These are phyloP conservation scores for Bembecia ichneumoniformis DNA, from an alignment of 2,888 invertebrate species.

Conservation along the genomic window DNA sequence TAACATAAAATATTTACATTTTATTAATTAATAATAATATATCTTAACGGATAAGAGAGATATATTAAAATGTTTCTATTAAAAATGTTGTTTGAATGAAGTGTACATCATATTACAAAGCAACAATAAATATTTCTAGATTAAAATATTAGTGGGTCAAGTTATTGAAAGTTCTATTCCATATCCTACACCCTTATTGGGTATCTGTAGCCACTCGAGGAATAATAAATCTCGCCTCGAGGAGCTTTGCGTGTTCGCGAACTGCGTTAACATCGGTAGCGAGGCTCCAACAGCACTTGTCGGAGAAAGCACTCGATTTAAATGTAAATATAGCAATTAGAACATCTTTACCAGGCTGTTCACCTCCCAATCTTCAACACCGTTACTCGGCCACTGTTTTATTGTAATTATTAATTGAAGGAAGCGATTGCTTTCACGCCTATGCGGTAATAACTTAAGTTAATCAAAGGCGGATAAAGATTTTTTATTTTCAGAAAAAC, in stretches of 20 bases:
- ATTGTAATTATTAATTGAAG: not conserved
- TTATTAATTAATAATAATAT: no score
- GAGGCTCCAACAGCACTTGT: conserved; percentile 19
- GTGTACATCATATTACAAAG: no score
- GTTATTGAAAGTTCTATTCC: not conserved
- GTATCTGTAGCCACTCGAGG: conserved; percentile 15
- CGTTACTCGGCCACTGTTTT: conserved; percentile 20
- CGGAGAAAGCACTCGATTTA: conserved; percentile 46
- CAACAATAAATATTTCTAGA: no score
- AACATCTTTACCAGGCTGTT: conserved; percentile 25
- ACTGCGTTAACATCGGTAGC: conserved; percentile 36
- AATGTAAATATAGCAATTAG: conserved; percentile 56
- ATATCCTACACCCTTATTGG: conserved; percentile 3
- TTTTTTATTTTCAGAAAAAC: no score
- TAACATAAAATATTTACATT: no score
- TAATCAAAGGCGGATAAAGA: conserved; percentile 3
- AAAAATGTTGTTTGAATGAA: no score
- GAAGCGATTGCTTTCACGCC: not conserved
- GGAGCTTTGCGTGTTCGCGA: conserved; percentile 27
- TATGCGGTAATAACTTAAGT: not conserved
- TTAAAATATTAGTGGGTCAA: not conserved
- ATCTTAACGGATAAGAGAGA: no score
- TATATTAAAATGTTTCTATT: no score
- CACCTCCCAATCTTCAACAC: conserved; percentile 22
- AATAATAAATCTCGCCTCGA: conserved; percentile 19